Evolutionary conservation across 64 coral and sea anemone species (phyloP), one percentile per base, ranked within the genome.

Genomic region (Porites lutea): DNA sequence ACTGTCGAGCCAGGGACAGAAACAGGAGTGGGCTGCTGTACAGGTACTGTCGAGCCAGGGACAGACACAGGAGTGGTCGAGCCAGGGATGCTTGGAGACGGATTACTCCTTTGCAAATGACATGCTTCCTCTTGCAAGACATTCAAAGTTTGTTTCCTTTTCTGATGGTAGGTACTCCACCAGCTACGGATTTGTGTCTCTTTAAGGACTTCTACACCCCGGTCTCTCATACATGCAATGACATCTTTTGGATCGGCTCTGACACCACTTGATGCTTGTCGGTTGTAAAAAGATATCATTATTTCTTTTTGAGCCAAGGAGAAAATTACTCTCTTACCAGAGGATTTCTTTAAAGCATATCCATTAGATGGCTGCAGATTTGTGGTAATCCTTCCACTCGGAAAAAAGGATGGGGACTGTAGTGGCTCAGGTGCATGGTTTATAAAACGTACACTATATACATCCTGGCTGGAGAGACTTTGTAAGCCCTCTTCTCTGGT

Each of bases 191-290:
- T 55, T 55, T 55, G 53, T 55, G 53, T 75, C 8, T 79, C 77
- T 57, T 79, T 79, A 23, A 53, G 57, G 18, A 12, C 50, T 3
- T 79, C 77, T 8, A 57, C 21, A 60, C 49, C 77, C 9, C 13
- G 11, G 16, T 4, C 77, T 79, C 13, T 4, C 77, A 79, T 79
- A 12, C 57, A 53, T 3, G 57, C 50, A 37, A 79, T 79, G 16
- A 79, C 77, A 23, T 54, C 77, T 79, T 79, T 79, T 8, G 52
- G 51, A 5, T 79, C 57, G 7, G 77, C 77, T n/a, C 21, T 79
- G 18, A 79, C 19, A 43, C 77, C 77, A 57, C 0, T 53, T 60
- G 57, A 57, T 3, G 77, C 77, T n/a, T 79, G 77, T 6, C 71
- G 77, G 18, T 79, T 60, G 57, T 79, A 79, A 12, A 57, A 79